A percentile compares a stretch with the other conserved stretches of the same genome.
phyloP scores from a whole-genome alignment of 2,888 invertebrate species.

The Tenodera sinensis region DNA sequence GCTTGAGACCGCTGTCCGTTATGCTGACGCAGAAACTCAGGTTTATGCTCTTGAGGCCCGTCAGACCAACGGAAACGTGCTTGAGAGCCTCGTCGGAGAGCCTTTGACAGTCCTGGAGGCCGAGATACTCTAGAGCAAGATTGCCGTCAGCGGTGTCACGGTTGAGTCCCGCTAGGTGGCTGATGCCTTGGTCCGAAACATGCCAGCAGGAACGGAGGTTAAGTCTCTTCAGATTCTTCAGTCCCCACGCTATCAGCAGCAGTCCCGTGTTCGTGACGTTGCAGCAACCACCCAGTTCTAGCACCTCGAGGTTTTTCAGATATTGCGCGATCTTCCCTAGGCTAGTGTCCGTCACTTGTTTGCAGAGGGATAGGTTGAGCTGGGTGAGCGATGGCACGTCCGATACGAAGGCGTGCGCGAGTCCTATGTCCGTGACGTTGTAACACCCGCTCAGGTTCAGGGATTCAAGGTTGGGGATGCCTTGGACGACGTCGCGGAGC shows the following conservation, averaged over 20 bases:
- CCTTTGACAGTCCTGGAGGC: conserved; percentile 92
- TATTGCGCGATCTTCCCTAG: conserved; percentile 80
- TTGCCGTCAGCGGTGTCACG: conserved; percentile 63
- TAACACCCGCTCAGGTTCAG: conserved; percentile 90
- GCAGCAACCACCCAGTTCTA: conserved; percentile 89
- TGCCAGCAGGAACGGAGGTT: conserved; percentile 92
- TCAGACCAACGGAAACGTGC: conserved; percentile 78
- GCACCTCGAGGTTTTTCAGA: conserved; percentile 77
- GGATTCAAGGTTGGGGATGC: conserved; percentile 81
- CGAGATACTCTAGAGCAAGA: conserved; percentile 75
- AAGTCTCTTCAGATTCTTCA: conserved; percentile 76
- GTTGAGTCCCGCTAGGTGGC: conserved; percentile 75
- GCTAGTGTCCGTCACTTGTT: conserved; percentile 90
- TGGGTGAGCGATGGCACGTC: conserved; percentile 73
- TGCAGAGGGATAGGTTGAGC: conserved; percentile 86
- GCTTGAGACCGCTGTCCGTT: conserved; percentile 87
- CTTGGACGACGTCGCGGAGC: conserved; percentile 78
- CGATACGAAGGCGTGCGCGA: conserved; percentile 76
- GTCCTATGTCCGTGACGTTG: conserved; percentile 82
- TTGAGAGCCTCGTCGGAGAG: conserved; percentile 86
- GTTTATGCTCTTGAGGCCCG: conserved; percentile 79
- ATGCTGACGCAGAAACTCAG: conserved; percentile 92
- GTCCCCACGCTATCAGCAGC: conserved; percentile 80
- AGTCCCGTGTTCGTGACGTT: conserved; percentile 87
- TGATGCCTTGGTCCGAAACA: conserved; percentile 86